These are phyloP conservation scores for Pinctada fucata DNA, from an alignment of 2,888 invertebrate species.

Conservation along the genomic window DNA sequence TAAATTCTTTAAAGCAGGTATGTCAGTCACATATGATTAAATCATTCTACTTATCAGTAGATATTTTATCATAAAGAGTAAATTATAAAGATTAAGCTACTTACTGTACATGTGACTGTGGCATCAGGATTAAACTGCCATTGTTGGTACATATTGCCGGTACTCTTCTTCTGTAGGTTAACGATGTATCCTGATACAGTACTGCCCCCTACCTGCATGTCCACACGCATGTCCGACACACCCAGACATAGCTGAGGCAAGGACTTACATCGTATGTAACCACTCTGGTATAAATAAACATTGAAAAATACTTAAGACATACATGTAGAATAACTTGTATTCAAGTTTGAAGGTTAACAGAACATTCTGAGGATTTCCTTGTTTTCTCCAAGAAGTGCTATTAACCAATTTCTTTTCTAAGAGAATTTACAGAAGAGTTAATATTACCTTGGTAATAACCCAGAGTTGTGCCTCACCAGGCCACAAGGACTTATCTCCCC, in stretches of 20 bases:
- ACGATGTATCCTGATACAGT: conserved; percentile 68
- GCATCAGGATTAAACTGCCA: conserved; percentile 74
- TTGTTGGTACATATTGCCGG: conserved; percentile 65
- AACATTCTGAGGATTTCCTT: no score
- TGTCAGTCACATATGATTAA: no score
- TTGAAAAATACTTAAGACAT: no score
- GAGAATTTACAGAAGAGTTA: not conserved
- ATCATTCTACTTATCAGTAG: no score
- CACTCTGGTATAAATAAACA: conserved; percentile 59
- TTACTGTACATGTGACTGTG: conserved; percentile 67
- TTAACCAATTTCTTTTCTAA: no score
- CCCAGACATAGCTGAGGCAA: conserved; percentile 72
- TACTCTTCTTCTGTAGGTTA: conserved; percentile 66
- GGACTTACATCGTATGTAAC: conserved; percentile 71
- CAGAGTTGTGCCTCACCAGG: conserved; percentile 68
- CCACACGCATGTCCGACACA: conserved; percentile 61
- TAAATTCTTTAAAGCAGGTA: no score
- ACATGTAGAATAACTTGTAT: not conserved
- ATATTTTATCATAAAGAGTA: no score
- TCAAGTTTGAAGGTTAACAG: no score
- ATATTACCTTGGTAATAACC: conserved; percentile 72
- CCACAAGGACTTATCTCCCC: conserved; percentile 57
- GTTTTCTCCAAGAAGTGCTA: no score
- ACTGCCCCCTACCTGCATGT: conserved; percentile 50
- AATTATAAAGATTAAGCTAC: not conserved